These are phyloP conservation scores for Sarcophaga rosellei DNA, from an alignment of 2,888 invertebrate species.

Conservation along the genomic window DNA sequence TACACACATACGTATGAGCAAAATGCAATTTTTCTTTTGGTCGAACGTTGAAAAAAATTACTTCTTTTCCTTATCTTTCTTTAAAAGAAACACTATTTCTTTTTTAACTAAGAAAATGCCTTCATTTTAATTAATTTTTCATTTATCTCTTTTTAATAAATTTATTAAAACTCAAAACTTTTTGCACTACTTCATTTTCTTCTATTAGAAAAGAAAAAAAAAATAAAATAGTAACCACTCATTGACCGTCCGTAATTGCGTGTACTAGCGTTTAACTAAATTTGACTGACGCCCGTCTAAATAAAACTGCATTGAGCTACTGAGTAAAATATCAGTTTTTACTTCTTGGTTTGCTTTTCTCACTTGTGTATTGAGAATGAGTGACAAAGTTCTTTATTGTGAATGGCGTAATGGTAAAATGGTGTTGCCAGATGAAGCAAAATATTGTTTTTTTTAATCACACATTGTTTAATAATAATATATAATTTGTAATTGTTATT, in stretches of 20 bases:
- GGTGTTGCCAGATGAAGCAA: no score
- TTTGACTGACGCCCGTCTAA: conserved; percentile 62
- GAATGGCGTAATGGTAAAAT: no score
- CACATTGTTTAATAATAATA: no score
- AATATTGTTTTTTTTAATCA: no score
- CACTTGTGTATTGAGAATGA: conserved; percentile 54
- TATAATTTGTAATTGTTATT: no score
- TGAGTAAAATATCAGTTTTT: conserved; percentile 22
- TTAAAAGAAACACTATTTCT: conserved; percentile 28
- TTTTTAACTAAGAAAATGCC: conserved; percentile 40
- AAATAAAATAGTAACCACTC: neutral
- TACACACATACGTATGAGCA: conserved; percentile 44
- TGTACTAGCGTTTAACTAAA: conserved; percentile 34
- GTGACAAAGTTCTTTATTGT: neutral
- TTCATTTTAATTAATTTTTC: conserved; percentile 42
- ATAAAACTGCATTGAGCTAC: conserved; percentile 62
- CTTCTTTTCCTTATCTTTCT: conserved; percentile 54
- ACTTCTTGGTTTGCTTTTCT: conserved; percentile 42
- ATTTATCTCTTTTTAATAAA: conserved; percentile 48
- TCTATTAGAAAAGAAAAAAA: conserved; percentile 16
- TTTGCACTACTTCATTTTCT: conserved; percentile 56
- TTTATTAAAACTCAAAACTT: conserved; percentile 73
- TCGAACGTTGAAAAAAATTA: conserved; percentile 63
- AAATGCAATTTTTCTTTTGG: conserved; percentile 74
- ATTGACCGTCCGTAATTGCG: conserved; percentile 29